These are phyloP conservation scores for Harpalus rubripes DNA, from an alignment of 2,888 invertebrate genomes.

Conservation along the genomic window DNA sequence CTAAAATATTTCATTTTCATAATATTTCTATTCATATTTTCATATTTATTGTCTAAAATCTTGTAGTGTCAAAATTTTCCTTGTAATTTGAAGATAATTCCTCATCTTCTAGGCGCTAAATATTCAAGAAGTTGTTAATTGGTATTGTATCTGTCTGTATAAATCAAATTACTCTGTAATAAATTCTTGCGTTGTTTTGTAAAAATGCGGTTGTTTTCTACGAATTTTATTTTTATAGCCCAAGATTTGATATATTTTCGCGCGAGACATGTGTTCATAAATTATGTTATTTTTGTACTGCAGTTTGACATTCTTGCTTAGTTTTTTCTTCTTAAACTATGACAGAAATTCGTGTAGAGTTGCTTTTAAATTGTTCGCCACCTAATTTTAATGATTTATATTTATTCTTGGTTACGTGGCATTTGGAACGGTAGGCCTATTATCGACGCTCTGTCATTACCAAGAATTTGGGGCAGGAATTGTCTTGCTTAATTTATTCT, in stretches of 20 bases:
- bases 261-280: conserved; percentile 50
- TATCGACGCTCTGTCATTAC: conserved; percentile 29
- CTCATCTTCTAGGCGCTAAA: conserved; percentile 14
- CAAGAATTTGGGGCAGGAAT: conserved; percentile 8
- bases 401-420: conserved; percentile 36
- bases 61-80: neutral
- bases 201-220: conserved; percentile 62
- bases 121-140: conserved; percentile 59
- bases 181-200: conserved; percentile 62
- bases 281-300: conserved; percentile 62
- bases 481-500: conserved; percentile 2
- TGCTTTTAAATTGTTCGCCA: conserved; percentile 58
- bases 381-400: conserved; percentile 62
- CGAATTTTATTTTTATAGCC: conserved; percentile 59
- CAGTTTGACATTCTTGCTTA: conserved; percentile 53
- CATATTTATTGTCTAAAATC: no score
- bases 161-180: conserved; percentile 59
- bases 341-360: conserved; percentile 60
- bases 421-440: conserved; percentile 18
- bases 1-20: no score
- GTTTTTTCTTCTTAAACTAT: conserved; percentile 55
- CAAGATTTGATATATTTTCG: conserved; percentile 63
- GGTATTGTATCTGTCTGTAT: conserved; percentile 55
- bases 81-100: conserved; percentile 2
- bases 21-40: no score